phyloP scores from a whole-genome alignment of 2,797 vertebrate species.

The Philypnodon macrostomus region DNA sequence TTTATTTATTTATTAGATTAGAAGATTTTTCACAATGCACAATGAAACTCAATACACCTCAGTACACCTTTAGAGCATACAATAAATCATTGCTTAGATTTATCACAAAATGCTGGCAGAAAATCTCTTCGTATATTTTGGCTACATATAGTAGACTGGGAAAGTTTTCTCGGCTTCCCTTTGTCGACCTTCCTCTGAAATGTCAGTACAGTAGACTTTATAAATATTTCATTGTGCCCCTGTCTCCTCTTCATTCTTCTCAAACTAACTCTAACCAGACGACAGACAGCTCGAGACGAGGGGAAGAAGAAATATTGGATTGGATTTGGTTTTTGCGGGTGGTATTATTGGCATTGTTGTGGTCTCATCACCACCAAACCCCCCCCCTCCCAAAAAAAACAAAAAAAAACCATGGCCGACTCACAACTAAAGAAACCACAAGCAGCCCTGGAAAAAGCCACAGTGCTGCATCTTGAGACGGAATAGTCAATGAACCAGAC shows the following conservation, averaged over 20 bases:
- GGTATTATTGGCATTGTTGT: conserved; percentile 15
- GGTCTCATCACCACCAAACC: conserved; percentile 43
- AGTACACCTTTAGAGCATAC: no score
- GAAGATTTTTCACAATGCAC: no score
- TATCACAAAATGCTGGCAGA: no score
- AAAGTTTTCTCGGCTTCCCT: neutral
- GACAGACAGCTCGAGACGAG: conserved; percentile 26
- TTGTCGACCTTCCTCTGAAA: neutral
- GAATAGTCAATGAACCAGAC: conserved; percentile 80
- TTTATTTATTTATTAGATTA: no score
- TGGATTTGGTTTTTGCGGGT: conserved; percentile 20
- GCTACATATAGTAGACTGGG: neutral
- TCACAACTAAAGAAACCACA: conserved; percentile 61
- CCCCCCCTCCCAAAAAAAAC: neutral
- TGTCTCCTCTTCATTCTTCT: neutral
- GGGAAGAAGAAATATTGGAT: conserved; percentile 17
- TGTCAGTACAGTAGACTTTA: conserved; percentile 8
- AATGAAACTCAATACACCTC: no score
- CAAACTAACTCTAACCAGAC: neutral
- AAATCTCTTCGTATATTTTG: no score
- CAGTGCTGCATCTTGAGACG: conserved; percentile 72
- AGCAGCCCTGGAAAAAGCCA: conserved; percentile 57
- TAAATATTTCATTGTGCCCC: conserved; percentile 7
- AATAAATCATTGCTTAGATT: no score
- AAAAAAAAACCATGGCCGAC: conserved; percentile 63